phyloP scores from a whole-genome alignment of 2,888 invertebrate genomes.

The Axea sp. region DNA sequence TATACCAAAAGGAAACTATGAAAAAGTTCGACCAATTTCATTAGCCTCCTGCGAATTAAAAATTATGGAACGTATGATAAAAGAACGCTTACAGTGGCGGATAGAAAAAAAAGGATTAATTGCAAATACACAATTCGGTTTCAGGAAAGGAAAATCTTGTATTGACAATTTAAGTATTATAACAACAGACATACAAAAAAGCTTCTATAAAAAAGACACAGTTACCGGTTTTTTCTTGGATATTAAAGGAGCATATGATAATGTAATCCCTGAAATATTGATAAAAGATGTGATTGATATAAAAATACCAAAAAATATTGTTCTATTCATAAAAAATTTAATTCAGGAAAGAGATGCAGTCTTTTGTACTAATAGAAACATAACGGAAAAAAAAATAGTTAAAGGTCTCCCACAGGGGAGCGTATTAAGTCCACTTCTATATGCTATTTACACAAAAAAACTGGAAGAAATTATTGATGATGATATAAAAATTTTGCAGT shows the following conservation, averaged over 20 bases:
- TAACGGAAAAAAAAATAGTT: too few species aligned
- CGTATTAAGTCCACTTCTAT: too few species aligned
- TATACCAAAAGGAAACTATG: conserved; percentile 43
- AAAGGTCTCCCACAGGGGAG: too few species aligned
- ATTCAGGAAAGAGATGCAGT: too few species aligned
- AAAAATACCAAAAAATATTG: too few species aligned
- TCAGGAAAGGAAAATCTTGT: conserved; percentile 20
- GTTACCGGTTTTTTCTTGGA: conserved; percentile 13
- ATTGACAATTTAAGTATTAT: conserved; percentile 10
- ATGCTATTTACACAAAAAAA: too few species aligned
- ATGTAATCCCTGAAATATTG: conserved; percentile 27
- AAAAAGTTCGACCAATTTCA: conserved; percentile 55
- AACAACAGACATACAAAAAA: conserved; percentile 7
- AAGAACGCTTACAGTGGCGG: conserved; percentile 35
- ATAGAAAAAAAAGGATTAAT: not conserved
- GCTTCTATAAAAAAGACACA: conserved; percentile 18
- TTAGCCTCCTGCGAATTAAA: conserved; percentile 51
- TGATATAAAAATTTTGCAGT: too few species aligned
- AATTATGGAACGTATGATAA: conserved; percentile 43
- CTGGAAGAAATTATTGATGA: too few species aligned
- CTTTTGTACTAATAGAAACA: too few species aligned
- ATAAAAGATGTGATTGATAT: too few species aligned
- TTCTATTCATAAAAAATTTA: too few species aligned
- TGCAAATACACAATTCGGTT: conserved; percentile 2
- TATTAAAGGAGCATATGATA: conserved; percentile 22